Base-by-base conservation (phyloP, 2,888 invertebrate species). In the Drosophila paracracens region DNA sequence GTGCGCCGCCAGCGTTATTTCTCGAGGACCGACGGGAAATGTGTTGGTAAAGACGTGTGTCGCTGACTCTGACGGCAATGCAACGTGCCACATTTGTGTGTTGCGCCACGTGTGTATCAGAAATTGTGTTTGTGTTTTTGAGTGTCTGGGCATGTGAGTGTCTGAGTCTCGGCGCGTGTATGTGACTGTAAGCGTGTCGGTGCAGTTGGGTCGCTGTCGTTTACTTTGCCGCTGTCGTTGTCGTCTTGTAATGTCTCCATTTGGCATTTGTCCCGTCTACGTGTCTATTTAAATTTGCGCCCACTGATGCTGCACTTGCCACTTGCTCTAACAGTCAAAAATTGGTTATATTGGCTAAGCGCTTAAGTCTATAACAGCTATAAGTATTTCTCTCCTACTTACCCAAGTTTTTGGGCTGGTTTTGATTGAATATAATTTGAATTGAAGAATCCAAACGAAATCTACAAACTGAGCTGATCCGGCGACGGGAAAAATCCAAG, bases 161-260 rank as follows among this genome's bases (percentile, higher is more conserved):
- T 38, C 40, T 35, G 61, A 21, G 43, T 29, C 33, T 46, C 13
- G n/a, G 33, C 57, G 18, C 13, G 29, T 29, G 29, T 51, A 31
- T 57, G 16, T 36, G 3, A 7, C 6, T 16, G 36, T 33, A 33
- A 33, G 33, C 33, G 8, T 33, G 33, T 33, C 33, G 4, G 21
- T 43, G 8, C n/a, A 40, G 40, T 40, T 40, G n/a, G 31, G 61
- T 31, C 13, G 38, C 16, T 43, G 62, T 43, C 62, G 59, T 8
- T n/a, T 8, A 40, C 38, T n/a, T n/a, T 40, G 38, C 38, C 13
- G 13, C 21, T 64, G 48, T 36, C 64, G 60, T 43, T 56, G 56
- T 57, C 51, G 64, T 65, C 53, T 72, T 48, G 74, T 67, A 73
- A 72, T 73, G 58, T 72, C 74, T 73, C 74, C 58, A 66, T 73